Conservation (phyloP, 2,797 vertebrate species). For the Esox lucius region DNA sequence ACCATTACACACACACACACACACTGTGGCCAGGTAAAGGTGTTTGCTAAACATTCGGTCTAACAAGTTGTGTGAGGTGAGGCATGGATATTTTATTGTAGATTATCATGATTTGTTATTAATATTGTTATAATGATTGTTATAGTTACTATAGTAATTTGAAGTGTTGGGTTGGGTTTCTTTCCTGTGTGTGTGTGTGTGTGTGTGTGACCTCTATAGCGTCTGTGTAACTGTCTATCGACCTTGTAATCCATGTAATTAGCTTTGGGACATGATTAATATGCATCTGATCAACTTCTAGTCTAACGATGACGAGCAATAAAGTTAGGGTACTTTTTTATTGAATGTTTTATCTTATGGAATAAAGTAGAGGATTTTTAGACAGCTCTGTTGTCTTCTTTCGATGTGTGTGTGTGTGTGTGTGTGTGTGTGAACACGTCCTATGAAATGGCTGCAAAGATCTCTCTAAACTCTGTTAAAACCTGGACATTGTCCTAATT, state of each 20-base stretch:
- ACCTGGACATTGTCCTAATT: too few relatives aligned
- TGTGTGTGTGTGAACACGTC: slow-evolving; percentile 9
- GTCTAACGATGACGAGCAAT: slow-evolving; percentile 78
- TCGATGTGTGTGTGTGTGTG: slow-evolving; percentile 28
- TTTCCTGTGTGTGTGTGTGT: background rate
- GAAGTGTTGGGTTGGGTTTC: too few relatives aligned
- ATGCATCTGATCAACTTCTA: slow-evolving; percentile 79
- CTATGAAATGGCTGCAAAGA: too few relatives aligned
- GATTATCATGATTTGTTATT: too few relatives aligned
- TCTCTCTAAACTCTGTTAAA: too few relatives aligned
- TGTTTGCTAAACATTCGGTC: too few relatives aligned
- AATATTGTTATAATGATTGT: too few relatives aligned
- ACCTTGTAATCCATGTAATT: slow-evolving; percentile 65
- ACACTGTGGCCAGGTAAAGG: too few relatives aligned
- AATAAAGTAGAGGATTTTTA: slow-evolving; percentile 85
- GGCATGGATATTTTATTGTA: too few relatives aligned
- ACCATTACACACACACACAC: too few relatives aligned
- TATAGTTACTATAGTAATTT: too few relatives aligned
- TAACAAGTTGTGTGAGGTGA: too few relatives aligned
- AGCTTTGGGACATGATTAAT: slow-evolving; percentile 71
- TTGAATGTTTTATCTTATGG: slow-evolving; percentile 80
- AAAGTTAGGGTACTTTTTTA: slow-evolving; percentile 78
- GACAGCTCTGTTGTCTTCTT: slow-evolving; percentile 56
- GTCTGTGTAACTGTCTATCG: slow-evolving; percentile 67
- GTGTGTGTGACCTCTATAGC: slow-evolving; percentile 55